phyloP scores from a whole-genome alignment of 2,888 invertebrate genomes.

The Digitonthophagus gazella region DNA sequence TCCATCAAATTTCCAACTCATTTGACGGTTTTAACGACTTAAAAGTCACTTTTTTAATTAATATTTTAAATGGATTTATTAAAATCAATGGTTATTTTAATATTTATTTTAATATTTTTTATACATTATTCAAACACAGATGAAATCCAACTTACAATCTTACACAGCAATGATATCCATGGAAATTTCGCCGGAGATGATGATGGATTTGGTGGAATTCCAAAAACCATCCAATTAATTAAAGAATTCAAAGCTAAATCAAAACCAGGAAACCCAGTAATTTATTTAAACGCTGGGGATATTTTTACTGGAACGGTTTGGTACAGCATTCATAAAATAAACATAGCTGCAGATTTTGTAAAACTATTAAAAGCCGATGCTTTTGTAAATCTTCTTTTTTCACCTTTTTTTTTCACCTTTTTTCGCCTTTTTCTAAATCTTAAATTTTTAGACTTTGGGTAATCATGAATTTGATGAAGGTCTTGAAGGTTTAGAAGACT shows the following conservation, averaged over 20 bases:
- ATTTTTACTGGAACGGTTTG: conserved; percentile 18
- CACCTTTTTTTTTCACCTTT: too few relatives aligned
- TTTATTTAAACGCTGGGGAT: conserved; percentile 21
- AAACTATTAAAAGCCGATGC: conserved; percentile 17
- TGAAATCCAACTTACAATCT: too few relatives aligned
- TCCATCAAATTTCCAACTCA: too few relatives aligned
- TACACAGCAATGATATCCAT: conserved; percentile 17
- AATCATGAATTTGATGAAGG: conserved; percentile 92
- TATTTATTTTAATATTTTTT: too few relatives aligned
- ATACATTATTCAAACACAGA: too few relatives aligned
- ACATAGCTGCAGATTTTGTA: conserved; percentile 17
- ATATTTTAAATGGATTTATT: too few relatives aligned
- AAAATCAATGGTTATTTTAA: too few relatives aligned
- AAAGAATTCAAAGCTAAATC: conserved; percentile 2
- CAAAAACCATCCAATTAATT: not conserved
- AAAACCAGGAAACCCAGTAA: not conserved
- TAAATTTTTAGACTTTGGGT: conserved; percentile 68
- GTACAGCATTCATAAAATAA: conserved; percentile 16
- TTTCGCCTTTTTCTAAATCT: too few relatives aligned
- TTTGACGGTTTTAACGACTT: too few relatives aligned
- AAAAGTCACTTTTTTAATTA: too few relatives aligned
- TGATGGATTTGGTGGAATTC: conserved; percentile 13
- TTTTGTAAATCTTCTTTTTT: too few relatives aligned
- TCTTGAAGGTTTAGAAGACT: conserved; percentile 69
- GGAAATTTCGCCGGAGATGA: conserved; percentile 16